phyloP scores from a whole-genome alignment of 1,140 invertebrate species.

The Calosoma granatense region DNA sequence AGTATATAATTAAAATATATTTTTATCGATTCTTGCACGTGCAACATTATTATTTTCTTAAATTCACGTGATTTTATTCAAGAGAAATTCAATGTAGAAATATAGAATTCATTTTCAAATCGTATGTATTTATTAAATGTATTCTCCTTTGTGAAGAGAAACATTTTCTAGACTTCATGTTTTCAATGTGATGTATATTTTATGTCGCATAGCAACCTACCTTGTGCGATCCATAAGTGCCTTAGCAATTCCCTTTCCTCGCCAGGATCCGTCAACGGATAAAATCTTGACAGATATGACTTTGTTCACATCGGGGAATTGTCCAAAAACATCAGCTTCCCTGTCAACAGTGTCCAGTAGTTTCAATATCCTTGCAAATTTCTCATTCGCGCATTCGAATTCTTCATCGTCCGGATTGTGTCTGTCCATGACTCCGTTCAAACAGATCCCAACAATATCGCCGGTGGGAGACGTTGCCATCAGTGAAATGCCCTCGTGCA shows the following conservation, averaged over 20 bases:
- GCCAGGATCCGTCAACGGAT: slow-evolving; percentile 50
- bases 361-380: slow-evolving; percentile 51
- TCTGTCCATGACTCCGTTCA: slow-evolving; percentile 30
- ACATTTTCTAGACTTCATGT: too few species aligned
- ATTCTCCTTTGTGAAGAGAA: too few species aligned
- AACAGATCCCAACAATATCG: slow-evolving; percentile 46
- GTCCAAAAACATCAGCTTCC: slow-evolving; percentile 42
- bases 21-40: too few species aligned
- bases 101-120: too few species aligned
- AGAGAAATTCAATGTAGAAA: too few species aligned
- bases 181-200: too few species aligned
- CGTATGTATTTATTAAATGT: too few species aligned
- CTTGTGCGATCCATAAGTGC: slow-evolving; percentile 49
- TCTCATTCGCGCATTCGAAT: slow-evolving; percentile 41
- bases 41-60: too few species aligned
- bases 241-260: slow-evolving; percentile 54
- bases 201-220: too few species aligned
- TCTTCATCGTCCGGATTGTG: slow-evolving; percentile 35
- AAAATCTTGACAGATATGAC: slow-evolving; percentile 52
- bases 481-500: slow-evolving; percentile 48
- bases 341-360: slow-evolving; percentile 46
- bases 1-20: too few species aligned
- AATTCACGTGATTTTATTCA: too few species aligned
- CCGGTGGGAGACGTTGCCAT: slow-evolving; percentile 50
- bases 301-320: slow-evolving; percentile 43